Percentiles rank a stretch among this genome's conserved stretches.
Evolutionary conservation across 2,888 invertebrate genomes (phyloP).

Genomic region (Lithophane leautieri): DNA sequence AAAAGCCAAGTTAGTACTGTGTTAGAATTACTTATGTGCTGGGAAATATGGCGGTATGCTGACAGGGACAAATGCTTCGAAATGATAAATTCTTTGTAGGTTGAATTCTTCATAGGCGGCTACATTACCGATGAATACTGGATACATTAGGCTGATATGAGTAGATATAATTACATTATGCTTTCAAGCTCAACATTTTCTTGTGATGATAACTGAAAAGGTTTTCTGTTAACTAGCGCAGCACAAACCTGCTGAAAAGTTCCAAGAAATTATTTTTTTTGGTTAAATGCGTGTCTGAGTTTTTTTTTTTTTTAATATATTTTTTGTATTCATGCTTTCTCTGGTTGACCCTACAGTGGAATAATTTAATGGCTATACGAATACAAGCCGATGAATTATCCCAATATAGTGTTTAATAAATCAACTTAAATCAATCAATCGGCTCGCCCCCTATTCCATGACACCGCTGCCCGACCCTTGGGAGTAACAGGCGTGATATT

Average conservation of each 20-base stretch:
- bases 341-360: neutral
- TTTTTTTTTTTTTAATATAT: no score
- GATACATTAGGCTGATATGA: neutral
- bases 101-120: neutral
- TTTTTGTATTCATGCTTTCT: neutral
- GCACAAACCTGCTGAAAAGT: neutral
- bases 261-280: neutral
- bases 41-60: neutral
- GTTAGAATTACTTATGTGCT: slow-evolving; percentile 11
- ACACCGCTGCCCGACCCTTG: neutral
- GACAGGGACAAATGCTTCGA: neutral
- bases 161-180: neutral
- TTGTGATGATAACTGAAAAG: neutral
- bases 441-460: neutral
- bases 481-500: no score
- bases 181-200: neutral
- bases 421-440: neutral
- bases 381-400: no score
- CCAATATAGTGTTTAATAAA: neutral
- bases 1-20: slow-evolving; percentile 38
- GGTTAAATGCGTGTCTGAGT: neutral
- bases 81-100: neutral
- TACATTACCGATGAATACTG: neutral
- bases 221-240: neutral
- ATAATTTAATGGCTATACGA: no score